phyloP scores from a whole-genome alignment of 2,113 vertebrate species.

The Perca schrenkii region DNA sequence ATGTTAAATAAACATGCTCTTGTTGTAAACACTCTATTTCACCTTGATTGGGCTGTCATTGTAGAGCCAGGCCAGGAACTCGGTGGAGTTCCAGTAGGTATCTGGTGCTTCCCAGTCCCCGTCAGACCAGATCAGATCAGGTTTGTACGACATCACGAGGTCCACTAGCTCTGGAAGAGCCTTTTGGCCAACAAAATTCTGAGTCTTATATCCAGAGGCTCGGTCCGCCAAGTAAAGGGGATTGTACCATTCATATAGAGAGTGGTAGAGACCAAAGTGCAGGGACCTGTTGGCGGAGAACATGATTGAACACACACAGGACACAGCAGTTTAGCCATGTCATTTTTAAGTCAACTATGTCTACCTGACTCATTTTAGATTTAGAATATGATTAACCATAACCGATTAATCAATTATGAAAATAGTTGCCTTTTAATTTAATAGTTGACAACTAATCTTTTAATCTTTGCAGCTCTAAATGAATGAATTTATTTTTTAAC shows the following conservation, averaged over 20 bases:
- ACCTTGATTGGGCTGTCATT: constrained; percentile 96
- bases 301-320: neutral
- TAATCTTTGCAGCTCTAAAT: too few species aligned
- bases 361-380: neutral
- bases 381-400: neutral
- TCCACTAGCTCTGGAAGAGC: constrained; percentile 88
- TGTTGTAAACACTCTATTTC: neutral
- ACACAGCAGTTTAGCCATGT: neutral
- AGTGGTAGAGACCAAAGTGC: constrained; percentile 89
- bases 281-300: constrained; percentile 82
- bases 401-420: too few species aligned
- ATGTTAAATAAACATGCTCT: neutral
- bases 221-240: constrained; percentile 89
- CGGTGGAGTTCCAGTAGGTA: constrained; percentile 95
- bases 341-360: neutral
- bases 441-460: too few species aligned
- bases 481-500: too few species aligned
- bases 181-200: constrained; percentile 87
- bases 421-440: too few species aligned
- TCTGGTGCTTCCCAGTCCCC: constrained; percentile 95
- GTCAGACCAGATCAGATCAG: constrained; percentile 97
- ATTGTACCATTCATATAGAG: constrained; percentile 92
- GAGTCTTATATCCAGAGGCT: constrained; percentile 86
- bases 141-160: constrained; percentile 83
- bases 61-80: constrained; percentile 96